Percentiles rank a stretch among this genome's conserved stretches.
phyloP scores from a whole-genome alignment of 2,888 invertebrate genomes.

The Disparrhopalites patrizii region DNA sequence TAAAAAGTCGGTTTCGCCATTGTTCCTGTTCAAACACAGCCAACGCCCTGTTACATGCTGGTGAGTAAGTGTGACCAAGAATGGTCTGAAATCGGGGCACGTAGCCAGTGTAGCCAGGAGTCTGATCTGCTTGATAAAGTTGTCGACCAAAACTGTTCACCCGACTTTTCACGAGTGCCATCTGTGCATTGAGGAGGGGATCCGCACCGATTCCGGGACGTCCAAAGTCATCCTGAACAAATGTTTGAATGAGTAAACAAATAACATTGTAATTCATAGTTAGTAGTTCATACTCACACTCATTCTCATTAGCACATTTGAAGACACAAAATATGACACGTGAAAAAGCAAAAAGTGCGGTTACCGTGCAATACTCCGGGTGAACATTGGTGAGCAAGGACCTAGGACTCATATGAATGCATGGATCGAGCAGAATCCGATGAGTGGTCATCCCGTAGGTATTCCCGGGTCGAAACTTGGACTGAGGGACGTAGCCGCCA shows the following conservation, averaged over 20 bases:
- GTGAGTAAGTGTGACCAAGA: conserved; percentile 42
- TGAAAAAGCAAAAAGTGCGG: no score
- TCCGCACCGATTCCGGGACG: conserved; percentile 40
- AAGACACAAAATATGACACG: no score
- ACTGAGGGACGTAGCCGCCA: conserved; percentile 43
- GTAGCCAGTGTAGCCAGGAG: conserved; percentile 44
- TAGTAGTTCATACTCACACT: no score
- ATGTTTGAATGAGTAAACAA: neutral
- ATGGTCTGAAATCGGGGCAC: conserved; percentile 44
- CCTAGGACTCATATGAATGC: conserved; percentile 44
- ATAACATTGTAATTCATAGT: no score
- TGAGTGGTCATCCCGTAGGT: conserved; percentile 43
- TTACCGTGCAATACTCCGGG: conserved; percentile 44
- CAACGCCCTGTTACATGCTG: conserved; percentile 43
- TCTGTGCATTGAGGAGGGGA: conserved; percentile 34
- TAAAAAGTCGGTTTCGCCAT: conserved; percentile 44
- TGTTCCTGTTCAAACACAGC: conserved; percentile 44
- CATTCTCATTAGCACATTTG: no score
- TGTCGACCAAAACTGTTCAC: conserved; percentile 45
- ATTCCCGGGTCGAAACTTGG: conserved; percentile 41
- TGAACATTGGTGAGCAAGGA: conserved; percentile 42
- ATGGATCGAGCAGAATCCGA: conserved; percentile 42
- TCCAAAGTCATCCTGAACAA: conserved; percentile 40
- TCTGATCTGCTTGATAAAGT: conserved; percentile 43
- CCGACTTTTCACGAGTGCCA: conserved; percentile 43